Evolutionary conservation across 1,140 invertebrate species (phyloP), one percentile per base, ranked within the genome.

Genomic region (Oncopodura yosiiana): DNA sequence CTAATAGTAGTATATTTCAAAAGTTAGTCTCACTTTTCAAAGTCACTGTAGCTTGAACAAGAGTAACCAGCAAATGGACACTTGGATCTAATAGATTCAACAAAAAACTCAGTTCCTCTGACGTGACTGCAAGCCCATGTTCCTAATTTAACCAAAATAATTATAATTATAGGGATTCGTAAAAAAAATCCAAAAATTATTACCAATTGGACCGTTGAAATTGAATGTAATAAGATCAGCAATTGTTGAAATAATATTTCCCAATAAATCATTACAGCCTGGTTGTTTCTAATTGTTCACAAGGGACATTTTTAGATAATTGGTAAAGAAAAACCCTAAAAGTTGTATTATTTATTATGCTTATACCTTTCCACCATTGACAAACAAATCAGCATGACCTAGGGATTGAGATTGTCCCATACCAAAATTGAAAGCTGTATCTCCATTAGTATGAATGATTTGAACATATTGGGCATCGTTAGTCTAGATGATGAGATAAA

Each of bases 371-470:
- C n/a, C n/a, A n/a, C n/a, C n/a, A 21, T 59, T 59, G 26, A 45
- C 49, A 36, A 18, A 58, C 19, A 61, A 39, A n/a, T 61, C 53
- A 3, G 48, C 51, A 39, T 57, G 56, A 1, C 51, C 60, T 29
- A 61, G 26, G 23, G 49, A 32, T 0, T 53, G n/a, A n/a, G n/a
- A n/a, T n/a, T n/a, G n/a, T 19, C 60, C 60, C 14, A 61, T 36
- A 19, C 60, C 52, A 14, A 54, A 16, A n/a, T 44, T 53, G 12
- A 48, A 37, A 4, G 27, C 16, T 29, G 26, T 23, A 26, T 42
- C 39, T n/a, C 32, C 71, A 52, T 76, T 72, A 0, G 74, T 71
- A 53, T 77, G 74, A 46, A 75, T 74, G 3, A 70, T 67, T 53
- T 74, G 69, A 1, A 74, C 70, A 49, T 72, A 68, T 0, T 53